Conservation (phyloP, 2,888 invertebrate genomes). For the Dysmachus trigonus region DNA sequence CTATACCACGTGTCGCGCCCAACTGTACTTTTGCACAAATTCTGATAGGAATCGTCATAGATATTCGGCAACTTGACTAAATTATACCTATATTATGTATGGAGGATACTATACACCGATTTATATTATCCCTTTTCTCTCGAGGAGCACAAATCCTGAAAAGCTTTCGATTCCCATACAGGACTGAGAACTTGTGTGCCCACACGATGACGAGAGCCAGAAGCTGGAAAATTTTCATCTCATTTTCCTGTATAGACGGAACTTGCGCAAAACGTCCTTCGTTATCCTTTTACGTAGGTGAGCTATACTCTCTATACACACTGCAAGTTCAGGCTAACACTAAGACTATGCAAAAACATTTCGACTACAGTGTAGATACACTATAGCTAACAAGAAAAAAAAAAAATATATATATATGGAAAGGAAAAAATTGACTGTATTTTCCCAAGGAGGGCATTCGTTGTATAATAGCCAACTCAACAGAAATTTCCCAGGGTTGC, state of each 20-base stretch:
- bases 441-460: neutral
- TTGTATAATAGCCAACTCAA: conserved; percentile 32
- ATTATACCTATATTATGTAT: conserved; percentile 25
- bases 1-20: conserved; percentile 55
- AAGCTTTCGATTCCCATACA: conserved; percentile 20
- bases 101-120: neutral
- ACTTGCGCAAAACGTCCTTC: neutral
- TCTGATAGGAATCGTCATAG: conserved; percentile 46
- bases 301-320: neutral
- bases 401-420: too few relatives aligned
- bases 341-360: neutral
- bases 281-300: conserved; percentile 5
- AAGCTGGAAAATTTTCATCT: conserved; percentile 32
- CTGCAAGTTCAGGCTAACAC: neutral
- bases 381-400: too few relatives aligned
- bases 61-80: conserved; percentile 26
- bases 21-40: conserved; percentile 54
- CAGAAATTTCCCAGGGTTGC: conserved; percentile 39
- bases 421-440: neutral
- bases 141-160: neutral
- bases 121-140: conserved; percentile 5
- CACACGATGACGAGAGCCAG: neutral
- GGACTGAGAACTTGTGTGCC: neutral
- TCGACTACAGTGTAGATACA: neutral
- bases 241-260: neutral